A percentile compares a stretch with the other conserved stretches of the same genome.
phyloP scores from a whole-genome alignment of 2,797 vertebrate species.

The Acrossocheilus wenchowensis region DNA sequence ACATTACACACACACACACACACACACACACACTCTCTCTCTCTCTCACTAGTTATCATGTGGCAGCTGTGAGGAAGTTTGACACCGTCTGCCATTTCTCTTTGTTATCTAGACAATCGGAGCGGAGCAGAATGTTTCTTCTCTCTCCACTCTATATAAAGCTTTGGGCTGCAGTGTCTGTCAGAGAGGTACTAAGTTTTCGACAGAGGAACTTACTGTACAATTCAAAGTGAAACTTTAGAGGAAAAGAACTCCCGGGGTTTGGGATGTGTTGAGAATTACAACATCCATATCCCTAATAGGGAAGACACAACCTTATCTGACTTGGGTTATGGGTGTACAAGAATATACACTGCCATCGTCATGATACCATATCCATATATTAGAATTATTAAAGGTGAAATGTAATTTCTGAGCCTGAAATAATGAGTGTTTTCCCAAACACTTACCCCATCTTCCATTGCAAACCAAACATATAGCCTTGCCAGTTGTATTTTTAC shows the following conservation, averaged over 20 bases:
- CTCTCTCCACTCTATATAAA: slow-evolving; percentile 46
- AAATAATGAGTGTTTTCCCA: neutral
- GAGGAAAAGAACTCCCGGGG: slow-evolving; percentile 6
- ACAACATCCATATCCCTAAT: neutral
- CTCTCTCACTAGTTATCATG: slow-evolving; percentile 27
- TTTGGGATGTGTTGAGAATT: slow-evolving; percentile 14
- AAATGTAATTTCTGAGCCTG: neutral
- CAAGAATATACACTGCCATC: neutral
- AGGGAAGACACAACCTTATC: neutral
- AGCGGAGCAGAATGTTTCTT: slow-evolving; percentile 38
- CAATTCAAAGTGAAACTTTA: slow-evolving; percentile 49
- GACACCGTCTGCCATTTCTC: slow-evolving; percentile 51
- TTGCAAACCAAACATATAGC: neutral
- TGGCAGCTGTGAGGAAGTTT: slow-evolving; percentile 46
- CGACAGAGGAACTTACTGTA: slow-evolving; percentile 39
- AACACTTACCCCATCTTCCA: neutral
- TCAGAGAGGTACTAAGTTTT: slow-evolving; percentile 43
- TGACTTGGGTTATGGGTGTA: neutral
- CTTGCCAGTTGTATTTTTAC: neutral
- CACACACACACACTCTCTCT: slow-evolving; percentile 5
- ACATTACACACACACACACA: slow-evolving; percentile 8
- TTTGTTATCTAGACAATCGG: slow-evolving; percentile 48
- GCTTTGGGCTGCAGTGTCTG: slow-evolving; percentile 30
- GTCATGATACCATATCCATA: neutral
- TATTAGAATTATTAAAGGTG: neutral